Conservation (phyloP, 2,113 vertebrate genomes). For the Aspidoscelis tigris region DNA sequence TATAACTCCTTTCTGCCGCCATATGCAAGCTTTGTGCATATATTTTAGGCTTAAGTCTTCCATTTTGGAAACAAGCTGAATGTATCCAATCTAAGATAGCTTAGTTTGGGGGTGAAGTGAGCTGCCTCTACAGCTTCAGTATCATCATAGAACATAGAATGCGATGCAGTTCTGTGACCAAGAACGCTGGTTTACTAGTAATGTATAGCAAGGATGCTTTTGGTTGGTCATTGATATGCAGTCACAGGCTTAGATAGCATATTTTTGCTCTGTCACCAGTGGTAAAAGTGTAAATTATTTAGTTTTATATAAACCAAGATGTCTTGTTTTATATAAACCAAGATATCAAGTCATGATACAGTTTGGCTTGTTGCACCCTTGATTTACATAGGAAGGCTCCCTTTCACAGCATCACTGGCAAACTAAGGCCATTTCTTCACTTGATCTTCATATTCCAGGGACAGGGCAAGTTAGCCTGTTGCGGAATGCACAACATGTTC, state of each 20-base stretch:
- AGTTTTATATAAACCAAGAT: too few relatives aligned
- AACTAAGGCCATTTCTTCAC: too few relatives aligned
- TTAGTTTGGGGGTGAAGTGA: not conserved
- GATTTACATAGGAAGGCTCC: too few relatives aligned
- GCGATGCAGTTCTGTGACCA: not conserved
- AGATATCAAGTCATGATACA: too few relatives aligned
- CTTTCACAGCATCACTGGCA: too few relatives aligned
- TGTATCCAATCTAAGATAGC: not conserved
- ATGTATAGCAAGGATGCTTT: not conserved
- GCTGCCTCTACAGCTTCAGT: not conserved
- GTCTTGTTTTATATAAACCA: too few relatives aligned
- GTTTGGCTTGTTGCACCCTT: too few relatives aligned
- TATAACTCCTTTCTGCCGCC: conserved; percentile 1
- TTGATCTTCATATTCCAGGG: too few relatives aligned
- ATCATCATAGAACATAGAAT: not conserved
- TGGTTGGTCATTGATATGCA: not conserved
- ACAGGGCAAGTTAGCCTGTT: too few relatives aligned
- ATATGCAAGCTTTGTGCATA: not conserved
- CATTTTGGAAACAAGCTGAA: not conserved
- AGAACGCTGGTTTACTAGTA: not conserved
- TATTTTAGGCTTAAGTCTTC: not conserved
- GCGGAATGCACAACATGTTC: too few relatives aligned
- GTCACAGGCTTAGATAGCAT: not conserved
- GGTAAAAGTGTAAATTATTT: too few relatives aligned
- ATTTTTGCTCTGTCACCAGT: too few relatives aligned